These are phyloP conservation scores for Diabrotica balteata DNA, from an alignment of 2,888 invertebrate genomes.

Conservation along the genomic window DNA sequence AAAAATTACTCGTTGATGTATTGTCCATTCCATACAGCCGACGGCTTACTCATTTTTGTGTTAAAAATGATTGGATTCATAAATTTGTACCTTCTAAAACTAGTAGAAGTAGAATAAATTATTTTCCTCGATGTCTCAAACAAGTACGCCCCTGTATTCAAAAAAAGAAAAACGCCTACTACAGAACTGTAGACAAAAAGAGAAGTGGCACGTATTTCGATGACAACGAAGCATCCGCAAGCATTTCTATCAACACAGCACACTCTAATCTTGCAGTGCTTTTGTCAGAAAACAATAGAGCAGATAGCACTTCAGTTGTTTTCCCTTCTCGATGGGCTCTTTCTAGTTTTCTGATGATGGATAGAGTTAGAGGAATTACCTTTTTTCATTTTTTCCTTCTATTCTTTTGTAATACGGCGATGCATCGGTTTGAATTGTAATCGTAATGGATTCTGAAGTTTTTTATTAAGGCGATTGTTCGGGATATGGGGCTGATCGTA, in stretches of 20 bases:
- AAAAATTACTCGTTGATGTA: too few species aligned
- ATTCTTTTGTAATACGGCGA: constrained; percentile 19
- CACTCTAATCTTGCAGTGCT: constrained; percentile 35
- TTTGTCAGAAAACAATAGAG: constrained; percentile 36
- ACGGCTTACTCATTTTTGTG: too few species aligned
- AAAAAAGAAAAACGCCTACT: constrained; percentile 26
- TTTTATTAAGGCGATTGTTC: constrained; percentile 4
- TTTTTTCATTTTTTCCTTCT: constrained; percentile 7
- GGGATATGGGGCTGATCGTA: too few species aligned
- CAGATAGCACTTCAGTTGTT: constrained; percentile 38
- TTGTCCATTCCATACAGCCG: too few species aligned
- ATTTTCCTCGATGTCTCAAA: too few species aligned
- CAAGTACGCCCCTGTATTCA: constrained; percentile 1
- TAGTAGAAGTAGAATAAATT: too few species aligned
- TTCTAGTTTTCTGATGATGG: constrained; percentile 20
- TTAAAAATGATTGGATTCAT: too few species aligned
- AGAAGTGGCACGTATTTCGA: constrained; percentile 28
- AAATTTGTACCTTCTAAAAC: too few species aligned
- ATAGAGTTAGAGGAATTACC: constrained; percentile 18
- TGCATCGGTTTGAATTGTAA: constrained; percentile 21
- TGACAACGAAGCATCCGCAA: constrained; percentile 29
- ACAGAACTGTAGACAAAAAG: constrained; percentile 28
- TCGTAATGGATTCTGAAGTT: constrained; percentile 12
- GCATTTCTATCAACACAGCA: constrained; percentile 39
- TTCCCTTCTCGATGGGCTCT: constrained; percentile 25